phyloP scores from a whole-genome alignment of 2,888 invertebrate genomes.

The Amblyteles armatorius region DNA sequence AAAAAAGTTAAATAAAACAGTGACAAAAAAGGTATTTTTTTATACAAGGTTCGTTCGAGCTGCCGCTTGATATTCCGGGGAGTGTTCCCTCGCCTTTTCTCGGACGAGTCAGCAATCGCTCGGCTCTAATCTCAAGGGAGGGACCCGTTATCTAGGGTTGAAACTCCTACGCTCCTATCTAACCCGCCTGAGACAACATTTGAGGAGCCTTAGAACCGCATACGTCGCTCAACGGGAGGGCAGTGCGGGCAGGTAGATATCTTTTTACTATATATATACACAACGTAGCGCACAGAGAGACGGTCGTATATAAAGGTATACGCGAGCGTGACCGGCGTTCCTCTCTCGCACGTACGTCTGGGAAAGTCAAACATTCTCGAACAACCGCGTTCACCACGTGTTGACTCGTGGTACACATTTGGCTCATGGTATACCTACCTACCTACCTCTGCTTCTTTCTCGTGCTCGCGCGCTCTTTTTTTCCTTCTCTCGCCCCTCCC shows the following conservation, averaged over 20 bases:
- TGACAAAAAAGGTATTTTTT: conserved; percentile 5
- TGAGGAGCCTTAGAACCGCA: conserved; percentile 77
- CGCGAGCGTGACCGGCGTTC: conserved; percentile 70
- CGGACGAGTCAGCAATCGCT: conserved; percentile 49
- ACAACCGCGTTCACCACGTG: conserved; percentile 79
- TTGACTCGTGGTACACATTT: conserved; percentile 82
- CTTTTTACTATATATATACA: conserved; percentile 32
- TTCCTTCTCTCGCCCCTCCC: conserved; percentile 39
- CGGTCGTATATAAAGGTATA: conserved; percentile 21
- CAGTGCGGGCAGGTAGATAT: conserved; percentile 77
- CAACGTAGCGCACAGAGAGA: conserved; percentile 8
- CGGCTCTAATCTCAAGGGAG: conserved; percentile 63
- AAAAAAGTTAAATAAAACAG: conserved; percentile 30
- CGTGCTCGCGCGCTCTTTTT: conserved; percentile 35
- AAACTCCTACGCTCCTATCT: conserved; percentile 75
- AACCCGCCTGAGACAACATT: conserved; percentile 83
- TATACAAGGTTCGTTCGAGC: conserved; percentile 23
- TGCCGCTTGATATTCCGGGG: conserved; percentile 57
- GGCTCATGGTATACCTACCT: conserved; percentile 71
- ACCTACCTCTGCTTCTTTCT: conserved; percentile 63
- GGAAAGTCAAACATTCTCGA: conserved; percentile 84
- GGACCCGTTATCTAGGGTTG: conserved; percentile 74
- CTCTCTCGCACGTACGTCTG: conserved; percentile 76
- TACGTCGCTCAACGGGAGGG: conserved; percentile 50
- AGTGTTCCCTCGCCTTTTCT: conserved; percentile 1